Conservation (phyloP, 1,140 invertebrate species). For the Monochamus saltuarius region DNA sequence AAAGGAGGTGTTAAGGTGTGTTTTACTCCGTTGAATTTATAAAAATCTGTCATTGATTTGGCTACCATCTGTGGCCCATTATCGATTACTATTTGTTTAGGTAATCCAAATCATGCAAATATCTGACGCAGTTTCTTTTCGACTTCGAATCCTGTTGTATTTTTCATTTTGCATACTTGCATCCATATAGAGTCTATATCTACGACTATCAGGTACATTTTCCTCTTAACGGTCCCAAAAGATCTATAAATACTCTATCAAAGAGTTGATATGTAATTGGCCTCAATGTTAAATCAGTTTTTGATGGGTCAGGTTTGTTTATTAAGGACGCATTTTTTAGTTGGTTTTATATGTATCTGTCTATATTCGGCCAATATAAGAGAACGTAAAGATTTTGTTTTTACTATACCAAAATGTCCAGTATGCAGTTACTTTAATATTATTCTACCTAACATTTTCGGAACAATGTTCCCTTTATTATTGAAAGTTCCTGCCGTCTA, state of each 20-base stretch:
- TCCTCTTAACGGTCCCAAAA: conserved; percentile 31
- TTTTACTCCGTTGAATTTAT: conserved; percentile 22
- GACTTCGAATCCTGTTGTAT: conserved; percentile 18
- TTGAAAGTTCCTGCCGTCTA: too few relatives aligned
- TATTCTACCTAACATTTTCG: too few relatives aligned
- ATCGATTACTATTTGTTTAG: conserved; percentile 31
- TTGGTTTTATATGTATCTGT: neutral
- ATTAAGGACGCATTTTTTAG: neutral
- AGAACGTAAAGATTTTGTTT: too few relatives aligned
- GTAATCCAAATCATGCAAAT: conserved; percentile 33
- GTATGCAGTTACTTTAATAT: too few relatives aligned
- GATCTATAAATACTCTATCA: conserved; percentile 43
- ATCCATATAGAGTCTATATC: conserved; percentile 41
- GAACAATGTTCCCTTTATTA: too few relatives aligned
- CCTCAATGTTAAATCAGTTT: conserved; percentile 1
- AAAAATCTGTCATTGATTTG: conserved; percentile 25
- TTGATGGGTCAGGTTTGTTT: neutral
- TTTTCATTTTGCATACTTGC: conserved; percentile 32
- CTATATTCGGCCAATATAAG: neutral
- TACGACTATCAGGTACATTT: conserved; percentile 38
- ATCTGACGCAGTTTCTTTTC: conserved; percentile 23
- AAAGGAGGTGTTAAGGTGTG: conserved; percentile 28
- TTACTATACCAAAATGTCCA: too few relatives aligned
- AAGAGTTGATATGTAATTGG: conserved; percentile 8
- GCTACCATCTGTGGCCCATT: conserved; percentile 28